These are phyloP conservation scores for Amia ocellicauda DNA, from an alignment of 2,113 vertebrate species.

Conservation along the genomic window DNA sequence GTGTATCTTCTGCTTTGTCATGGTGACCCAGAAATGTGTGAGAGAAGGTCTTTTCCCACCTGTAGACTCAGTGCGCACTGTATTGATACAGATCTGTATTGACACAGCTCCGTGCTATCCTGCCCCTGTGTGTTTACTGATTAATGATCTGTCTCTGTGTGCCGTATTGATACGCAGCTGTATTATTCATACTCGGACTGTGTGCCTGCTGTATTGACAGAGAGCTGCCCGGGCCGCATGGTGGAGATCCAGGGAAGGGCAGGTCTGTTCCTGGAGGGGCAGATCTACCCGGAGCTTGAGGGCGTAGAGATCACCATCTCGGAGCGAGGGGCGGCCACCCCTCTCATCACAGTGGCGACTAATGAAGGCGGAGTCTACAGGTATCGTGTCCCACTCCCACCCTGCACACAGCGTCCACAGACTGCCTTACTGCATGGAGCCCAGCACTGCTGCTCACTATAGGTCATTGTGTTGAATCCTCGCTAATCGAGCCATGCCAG, in stretches of 20 bases:
- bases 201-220: conserved; percentile 50
- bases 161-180: background rate
- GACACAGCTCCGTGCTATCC: too few relatives aligned
- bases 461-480: too few relatives aligned
- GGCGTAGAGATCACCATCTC: conserved; percentile 92
- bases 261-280: conserved; percentile 88
- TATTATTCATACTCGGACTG: background rate
- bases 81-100: too few relatives aligned
- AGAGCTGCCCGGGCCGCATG: conserved; percentile 88
- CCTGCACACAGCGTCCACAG: background rate
- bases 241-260: conserved; percentile 88
- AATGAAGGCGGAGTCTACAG: conserved; percentile 85
- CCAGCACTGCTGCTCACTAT: too few relatives aligned
- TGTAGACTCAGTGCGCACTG: too few relatives aligned
- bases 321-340: conserved; percentile 70
- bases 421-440: background rate
- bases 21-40: too few relatives aligned
- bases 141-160: background rate
- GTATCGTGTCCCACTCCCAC: conserved; percentile 47
- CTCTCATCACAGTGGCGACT: conserved; percentile 84
- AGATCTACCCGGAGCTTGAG: conserved; percentile 81
- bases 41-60: too few relatives aligned
- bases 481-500: too few relatives aligned
- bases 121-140: too few relatives aligned
- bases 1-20: too few relatives aligned